Evolutionary conservation across 2,797 vertebrate species (phyloP).

Genomic region (Anabacerthia variegaticeps): DNA sequence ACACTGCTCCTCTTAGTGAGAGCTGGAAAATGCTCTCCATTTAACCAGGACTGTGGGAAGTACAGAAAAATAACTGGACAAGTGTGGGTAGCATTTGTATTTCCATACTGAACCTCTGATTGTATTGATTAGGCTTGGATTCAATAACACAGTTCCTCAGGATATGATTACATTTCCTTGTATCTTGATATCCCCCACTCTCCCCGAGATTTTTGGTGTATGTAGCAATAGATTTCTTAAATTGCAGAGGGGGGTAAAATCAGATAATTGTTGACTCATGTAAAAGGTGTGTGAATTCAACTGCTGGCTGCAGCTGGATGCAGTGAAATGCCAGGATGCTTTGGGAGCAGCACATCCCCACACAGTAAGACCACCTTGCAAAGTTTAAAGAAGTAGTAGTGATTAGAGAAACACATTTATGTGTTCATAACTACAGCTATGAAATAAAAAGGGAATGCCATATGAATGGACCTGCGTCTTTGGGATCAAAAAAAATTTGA

Average conservation of each 20-base stretch:
- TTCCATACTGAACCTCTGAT: background rate
- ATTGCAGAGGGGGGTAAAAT: background rate
- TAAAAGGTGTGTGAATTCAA: background rate
- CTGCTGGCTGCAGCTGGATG: background rate
- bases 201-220: background rate
- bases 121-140: background rate
- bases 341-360: background rate
- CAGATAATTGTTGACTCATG: background rate
- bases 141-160: background rate
- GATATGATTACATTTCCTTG: background rate
- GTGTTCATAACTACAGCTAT: background rate
- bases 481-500: background rate
- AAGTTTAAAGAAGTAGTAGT: background rate
- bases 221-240: background rate
- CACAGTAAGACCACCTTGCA: background rate
- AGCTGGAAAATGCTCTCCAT: background rate
- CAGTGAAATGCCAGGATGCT: background rate
- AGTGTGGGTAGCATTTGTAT: background rate
- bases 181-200: background rate
- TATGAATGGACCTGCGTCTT: background rate
- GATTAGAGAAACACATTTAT: background rate
- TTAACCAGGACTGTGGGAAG: background rate
- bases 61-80: background rate
- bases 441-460: background rate
- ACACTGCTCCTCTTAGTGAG: background rate